These are phyloP conservation scores for Elymnias hypermnestra DNA, from an alignment of 1,140 invertebrate species.

Conservation along the genomic window DNA sequence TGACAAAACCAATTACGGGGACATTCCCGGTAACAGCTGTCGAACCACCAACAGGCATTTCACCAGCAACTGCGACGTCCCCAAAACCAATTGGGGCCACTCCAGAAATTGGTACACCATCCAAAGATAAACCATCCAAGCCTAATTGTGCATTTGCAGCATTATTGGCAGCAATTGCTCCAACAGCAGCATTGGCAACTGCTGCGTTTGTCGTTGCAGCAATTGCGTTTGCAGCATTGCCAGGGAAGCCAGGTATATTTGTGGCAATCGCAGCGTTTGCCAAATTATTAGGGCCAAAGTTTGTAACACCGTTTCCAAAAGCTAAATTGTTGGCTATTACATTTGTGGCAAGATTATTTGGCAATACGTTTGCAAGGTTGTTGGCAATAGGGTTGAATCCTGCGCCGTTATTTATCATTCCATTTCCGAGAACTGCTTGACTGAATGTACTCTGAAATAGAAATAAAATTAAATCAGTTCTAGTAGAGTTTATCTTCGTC, in stretches of 20 bases:
- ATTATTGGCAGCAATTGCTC: constrained; percentile 6
- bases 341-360: constrained; percentile 7
- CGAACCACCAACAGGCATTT: constrained; percentile 42
- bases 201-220: constrained; percentile 19
- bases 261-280: neutral
- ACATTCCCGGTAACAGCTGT: constrained; percentile 49
- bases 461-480: neutral
- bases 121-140: too few species aligned
- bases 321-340: constrained; percentile 14
- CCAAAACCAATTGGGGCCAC: constrained; percentile 33
- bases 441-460: neutral
- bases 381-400: neutral
- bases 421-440: neutral
- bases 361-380: constrained; percentile 1
- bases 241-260: neutral
- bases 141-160: too few species aligned
- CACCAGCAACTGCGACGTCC: constrained; percentile 38
- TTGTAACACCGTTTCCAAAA: too few species aligned
- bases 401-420: neutral
- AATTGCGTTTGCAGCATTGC: constrained; percentile 15
- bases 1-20: constrained; percentile 55
- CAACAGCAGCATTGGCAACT: constrained; percentile 6
- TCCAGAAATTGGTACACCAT: constrained; percentile 29
- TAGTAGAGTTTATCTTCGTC: too few species aligned
- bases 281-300: too few species aligned